Percentiles rank a stretch among this genome's conserved stretches.
phyloP scores from a whole-genome alignment of 2,888 invertebrate genomes.

The Thymelicus sylvestris region DNA sequence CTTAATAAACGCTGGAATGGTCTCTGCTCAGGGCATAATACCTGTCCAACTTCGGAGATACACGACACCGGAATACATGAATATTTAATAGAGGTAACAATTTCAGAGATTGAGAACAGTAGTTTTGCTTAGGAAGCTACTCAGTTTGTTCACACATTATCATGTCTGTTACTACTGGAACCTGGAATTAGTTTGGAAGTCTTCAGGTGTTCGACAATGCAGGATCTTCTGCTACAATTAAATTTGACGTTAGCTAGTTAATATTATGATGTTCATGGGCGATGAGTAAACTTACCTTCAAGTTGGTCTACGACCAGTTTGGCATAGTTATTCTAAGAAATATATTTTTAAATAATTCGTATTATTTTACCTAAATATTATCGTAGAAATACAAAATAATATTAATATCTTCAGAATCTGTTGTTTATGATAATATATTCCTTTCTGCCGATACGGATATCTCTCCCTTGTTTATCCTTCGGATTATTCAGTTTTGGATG shows the following conservation, averaged over 20 bases:
- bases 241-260: too few species aligned
- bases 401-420: slow-evolving; percentile 4
- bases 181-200: neutral
- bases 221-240: neutral
- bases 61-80: slow-evolving; percentile 38
- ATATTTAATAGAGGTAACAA: slow-evolving; percentile 16
- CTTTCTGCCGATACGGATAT: slow-evolving; percentile 7
- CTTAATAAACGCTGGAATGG: slow-evolving; percentile 45
- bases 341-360: neutral
- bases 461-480: slow-evolving; percentile 4
- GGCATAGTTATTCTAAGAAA: too few species aligned
- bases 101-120: slow-evolving; percentile 17
- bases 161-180: neutral
- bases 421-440: slow-evolving; percentile 13
- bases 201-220: neutral
- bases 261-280: too few species aligned
- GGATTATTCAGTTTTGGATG: slow-evolving; percentile 10
- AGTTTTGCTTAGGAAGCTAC: slow-evolving; percentile 7
- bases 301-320: too few species aligned
- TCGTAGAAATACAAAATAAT: neutral
- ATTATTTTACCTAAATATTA: neutral
- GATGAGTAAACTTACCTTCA: too few species aligned
- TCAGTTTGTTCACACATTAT: slow-evolving; percentile 3
- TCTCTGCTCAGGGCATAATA: slow-evolving; percentile 41
- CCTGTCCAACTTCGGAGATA: slow-evolving; percentile 41